Conservation (phyloP, 23 tunicate species). For the Halocynthia aurantium region DNA sequence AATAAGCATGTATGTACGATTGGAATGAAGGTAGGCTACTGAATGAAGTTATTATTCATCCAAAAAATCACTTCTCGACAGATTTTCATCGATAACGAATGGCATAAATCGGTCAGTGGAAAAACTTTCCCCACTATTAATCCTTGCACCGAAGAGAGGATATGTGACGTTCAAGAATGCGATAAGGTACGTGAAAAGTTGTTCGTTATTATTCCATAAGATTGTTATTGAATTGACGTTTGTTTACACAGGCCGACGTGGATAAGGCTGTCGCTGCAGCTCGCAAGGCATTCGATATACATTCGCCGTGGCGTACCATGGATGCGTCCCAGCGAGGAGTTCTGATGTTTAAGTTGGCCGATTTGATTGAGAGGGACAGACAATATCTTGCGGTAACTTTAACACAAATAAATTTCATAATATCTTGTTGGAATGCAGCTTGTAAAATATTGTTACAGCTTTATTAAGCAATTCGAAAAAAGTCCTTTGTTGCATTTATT, state of each 20-base stretch:
- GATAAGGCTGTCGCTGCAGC: conserved; percentile 42
- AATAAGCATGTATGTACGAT: no score
- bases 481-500: no score
- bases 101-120: conserved; percentile 84
- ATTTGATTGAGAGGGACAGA: conserved; percentile 34
- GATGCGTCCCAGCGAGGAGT: conserved; percentile 50
- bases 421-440: no score
- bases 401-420: no score
- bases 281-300: conserved; percentile 27
- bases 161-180: conserved; percentile 92
- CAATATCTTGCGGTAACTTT: conserved; percentile 13
- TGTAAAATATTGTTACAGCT: no score
- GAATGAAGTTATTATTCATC: no score
- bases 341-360: conserved; percentile 33
- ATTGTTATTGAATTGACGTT: no score
- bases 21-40: no score
- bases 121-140: conserved; percentile 88
- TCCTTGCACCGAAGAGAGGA: conserved; percentile 87
- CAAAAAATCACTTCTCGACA: not conserved
- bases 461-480: no score
- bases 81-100: conserved; percentile 93
- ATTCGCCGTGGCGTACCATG: conserved; percentile 47
- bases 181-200: conserved; percentile 51
- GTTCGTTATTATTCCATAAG: not conserved
- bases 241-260: conserved; percentile 10